Evolutionary conservation across 2,888 invertebrate genomes (phyloP).

Genomic region (Podotricha telesiphe): DNA sequence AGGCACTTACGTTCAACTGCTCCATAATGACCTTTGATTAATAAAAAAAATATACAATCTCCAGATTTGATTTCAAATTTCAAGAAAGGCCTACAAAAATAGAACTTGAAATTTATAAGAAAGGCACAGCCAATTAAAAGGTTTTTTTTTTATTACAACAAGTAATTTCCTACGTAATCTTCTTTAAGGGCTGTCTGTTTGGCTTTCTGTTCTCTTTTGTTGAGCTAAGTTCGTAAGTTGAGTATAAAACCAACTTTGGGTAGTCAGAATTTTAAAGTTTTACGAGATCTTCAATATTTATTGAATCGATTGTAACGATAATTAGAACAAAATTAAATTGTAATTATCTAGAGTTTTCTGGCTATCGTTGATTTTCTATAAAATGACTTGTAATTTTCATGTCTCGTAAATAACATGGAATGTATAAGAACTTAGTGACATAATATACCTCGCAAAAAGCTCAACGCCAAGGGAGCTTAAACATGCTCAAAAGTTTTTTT

Average conservation of each 20-base stretch:
- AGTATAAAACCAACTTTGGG: constrained; percentile 37
- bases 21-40: neutral
- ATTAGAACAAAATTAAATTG: constrained; percentile 7
- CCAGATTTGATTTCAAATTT: neutral
- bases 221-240: constrained; percentile 30
- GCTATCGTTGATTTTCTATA: neutral
- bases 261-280: constrained; percentile 30
- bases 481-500: too few species aligned
- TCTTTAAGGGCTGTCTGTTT: constrained; percentile 36
- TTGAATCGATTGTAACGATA: constrained; percentile 21
- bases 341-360: neutral
- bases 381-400: too few species aligned
- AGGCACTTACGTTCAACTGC: neutral
- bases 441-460: too few species aligned
- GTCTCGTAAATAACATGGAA: too few species aligned
- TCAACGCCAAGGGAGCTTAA: too few species aligned
- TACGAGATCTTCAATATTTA: constrained; percentile 29
- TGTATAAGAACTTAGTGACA: too few species aligned
- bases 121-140: constrained; percentile 32
- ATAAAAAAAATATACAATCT: neutral
- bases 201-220: constrained; percentile 37
- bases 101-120: constrained; percentile 12
- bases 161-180: constrained; percentile 35
- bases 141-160: constrained; percentile 34
- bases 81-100: constrained; percentile 5